Conservation (phyloP, 2,113 vertebrate genomes). For the Rhea americana region DNA sequence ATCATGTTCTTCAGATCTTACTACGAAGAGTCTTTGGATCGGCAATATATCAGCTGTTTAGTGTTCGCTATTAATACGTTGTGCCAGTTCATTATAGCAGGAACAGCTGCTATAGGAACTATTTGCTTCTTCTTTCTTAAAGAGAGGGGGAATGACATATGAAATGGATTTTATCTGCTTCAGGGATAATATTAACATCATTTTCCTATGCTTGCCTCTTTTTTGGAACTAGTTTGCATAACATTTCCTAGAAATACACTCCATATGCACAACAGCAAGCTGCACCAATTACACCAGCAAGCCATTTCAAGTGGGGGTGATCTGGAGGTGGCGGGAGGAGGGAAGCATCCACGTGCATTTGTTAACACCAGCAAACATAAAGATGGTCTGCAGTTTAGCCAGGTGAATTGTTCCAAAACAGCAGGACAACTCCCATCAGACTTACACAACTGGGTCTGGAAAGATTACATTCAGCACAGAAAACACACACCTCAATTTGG, state of each 20-base stretch:
- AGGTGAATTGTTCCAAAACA: slow-evolving; percentile 44
- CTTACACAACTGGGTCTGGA: slow-evolving; percentile 1
- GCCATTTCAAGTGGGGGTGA: background rate
- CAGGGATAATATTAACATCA: slow-evolving; percentile 71
- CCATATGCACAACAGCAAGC: slow-evolving; percentile 42
- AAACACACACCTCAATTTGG: slow-evolving; percentile 62
- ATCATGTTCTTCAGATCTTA: background rate
- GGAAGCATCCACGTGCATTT: background rate
- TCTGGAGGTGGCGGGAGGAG: background rate
- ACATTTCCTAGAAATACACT: slow-evolving; percentile 73
- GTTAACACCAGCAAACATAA: background rate
- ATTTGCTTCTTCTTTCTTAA: slow-evolving; percentile 40
- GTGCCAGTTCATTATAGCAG: slow-evolving; percentile 63
- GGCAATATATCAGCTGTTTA: slow-evolving; percentile 54
- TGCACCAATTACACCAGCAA: slow-evolving; percentile 20
- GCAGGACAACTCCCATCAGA: slow-evolving; percentile 52
- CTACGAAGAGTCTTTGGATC: slow-evolving; percentile 24
- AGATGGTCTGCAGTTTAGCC: background rate
- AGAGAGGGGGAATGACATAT: slow-evolving; percentile 65
- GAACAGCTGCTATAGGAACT: slow-evolving; percentile 69
- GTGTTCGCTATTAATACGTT: background rate
- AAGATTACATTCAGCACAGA: slow-evolving; percentile 16
- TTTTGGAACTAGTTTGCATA: slow-evolving; percentile 68
- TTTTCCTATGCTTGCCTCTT: slow-evolving; percentile 71
- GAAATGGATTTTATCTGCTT: slow-evolving; percentile 72